phyloP scores from a whole-genome alignment of 2,797 vertebrate genomes.

The Pseudochirops cupreus region DNA sequence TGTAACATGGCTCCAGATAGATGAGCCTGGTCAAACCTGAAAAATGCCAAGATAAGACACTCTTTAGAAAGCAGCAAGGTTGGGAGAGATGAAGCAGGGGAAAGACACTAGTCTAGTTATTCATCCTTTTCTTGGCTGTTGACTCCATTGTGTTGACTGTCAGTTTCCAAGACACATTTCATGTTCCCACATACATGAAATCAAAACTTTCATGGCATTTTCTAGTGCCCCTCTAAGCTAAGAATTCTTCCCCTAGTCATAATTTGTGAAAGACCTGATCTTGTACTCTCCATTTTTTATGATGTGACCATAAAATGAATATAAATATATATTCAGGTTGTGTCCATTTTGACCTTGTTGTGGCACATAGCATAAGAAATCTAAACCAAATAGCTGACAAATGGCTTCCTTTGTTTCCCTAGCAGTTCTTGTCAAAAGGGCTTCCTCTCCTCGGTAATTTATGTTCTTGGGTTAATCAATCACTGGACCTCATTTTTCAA shows the following conservation, averaged over 20 bases:
- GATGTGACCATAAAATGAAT: not conserved
- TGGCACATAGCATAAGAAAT: not conserved
- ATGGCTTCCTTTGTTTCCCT: not conserved
- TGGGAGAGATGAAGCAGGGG: not conserved
- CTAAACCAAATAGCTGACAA: not conserved
- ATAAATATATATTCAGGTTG: not conserved
- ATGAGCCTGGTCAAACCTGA: not conserved
- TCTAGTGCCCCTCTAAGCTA: not conserved
- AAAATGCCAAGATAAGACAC: not conserved
- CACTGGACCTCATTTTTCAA: not conserved
- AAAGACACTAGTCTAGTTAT: not conserved
- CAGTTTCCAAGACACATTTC: not conserved
- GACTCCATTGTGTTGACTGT: not conserved
- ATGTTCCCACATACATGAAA: not conserved
- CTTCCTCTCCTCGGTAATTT: not conserved
- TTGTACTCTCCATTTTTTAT: not conserved
- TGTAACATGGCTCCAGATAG: not conserved
- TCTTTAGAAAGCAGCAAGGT: not conserved
- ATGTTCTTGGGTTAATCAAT: not conserved
- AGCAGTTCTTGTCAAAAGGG: not conserved
- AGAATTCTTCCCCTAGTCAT: not conserved
- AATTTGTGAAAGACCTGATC: not conserved
- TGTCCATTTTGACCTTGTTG: not conserved
- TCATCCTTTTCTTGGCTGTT: not conserved
- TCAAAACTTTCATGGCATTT: not conserved